phyloP scores from a whole-genome alignment of 2,797 vertebrate genomes.

The Mormyrus hasselquistii region DNA sequence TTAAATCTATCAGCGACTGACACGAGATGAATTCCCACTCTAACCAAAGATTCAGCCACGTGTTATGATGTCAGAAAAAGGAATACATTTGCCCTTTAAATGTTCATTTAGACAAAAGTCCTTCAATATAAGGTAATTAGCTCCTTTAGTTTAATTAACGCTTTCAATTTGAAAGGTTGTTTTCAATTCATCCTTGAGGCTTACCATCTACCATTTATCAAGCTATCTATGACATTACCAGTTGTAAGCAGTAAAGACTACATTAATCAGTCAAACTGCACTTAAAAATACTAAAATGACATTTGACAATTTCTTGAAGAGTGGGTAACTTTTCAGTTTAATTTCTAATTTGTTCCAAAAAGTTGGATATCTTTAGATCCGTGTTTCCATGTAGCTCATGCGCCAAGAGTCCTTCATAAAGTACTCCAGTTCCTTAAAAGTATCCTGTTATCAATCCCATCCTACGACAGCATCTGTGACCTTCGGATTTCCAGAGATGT shows the following conservation, averaged over 20 bases:
- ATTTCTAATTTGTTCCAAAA: background rate
- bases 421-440: background rate
- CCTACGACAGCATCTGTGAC: background rate
- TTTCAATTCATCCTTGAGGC: background rate
- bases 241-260: background rate
- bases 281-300: background rate
- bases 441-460: background rate
- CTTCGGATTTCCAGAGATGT: background rate
- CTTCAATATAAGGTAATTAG: background rate
- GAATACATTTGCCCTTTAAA: background rate
- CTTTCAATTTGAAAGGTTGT: background rate
- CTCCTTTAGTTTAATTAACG: background rate
- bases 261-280: background rate
- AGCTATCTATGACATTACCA: background rate
- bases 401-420: background rate
- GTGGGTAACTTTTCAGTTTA: background rate
- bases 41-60: background rate
- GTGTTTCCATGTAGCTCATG: background rate
- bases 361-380: background rate
- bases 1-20: background rate
- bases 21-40: background rate
- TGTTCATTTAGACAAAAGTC: slow-evolving; percentile 9
- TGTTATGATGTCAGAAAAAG: background rate
- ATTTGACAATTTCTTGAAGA: background rate
- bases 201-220: background rate